These are phyloP conservation scores for Liparis tanakae DNA, from an alignment of 2,797 vertebrate genomes.

Conservation along the genomic window DNA sequence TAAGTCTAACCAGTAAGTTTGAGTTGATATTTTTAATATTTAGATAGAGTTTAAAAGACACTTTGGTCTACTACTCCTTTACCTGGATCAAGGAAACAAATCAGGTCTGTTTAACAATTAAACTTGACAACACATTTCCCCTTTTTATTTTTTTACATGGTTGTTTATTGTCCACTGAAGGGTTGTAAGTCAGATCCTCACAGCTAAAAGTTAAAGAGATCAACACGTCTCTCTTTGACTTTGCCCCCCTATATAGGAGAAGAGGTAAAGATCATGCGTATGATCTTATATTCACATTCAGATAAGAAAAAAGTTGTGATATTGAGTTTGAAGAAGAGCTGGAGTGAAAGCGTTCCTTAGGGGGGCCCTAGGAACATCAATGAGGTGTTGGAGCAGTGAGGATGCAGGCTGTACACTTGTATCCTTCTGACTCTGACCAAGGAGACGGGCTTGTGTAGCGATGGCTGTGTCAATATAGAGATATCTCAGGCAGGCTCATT, in stretches of 20 bases:
- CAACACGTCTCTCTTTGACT: slow-evolving; percentile 8
- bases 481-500: slow-evolving; percentile 28
- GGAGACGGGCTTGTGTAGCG: slow-evolving; percentile 46
- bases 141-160: background rate
- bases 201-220: background rate
- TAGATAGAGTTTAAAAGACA: background rate
- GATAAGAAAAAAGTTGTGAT: slow-evolving; percentile 41
- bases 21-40: too few relatives aligned
- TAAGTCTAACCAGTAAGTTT: too few relatives aligned
- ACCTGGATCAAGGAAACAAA: background rate
- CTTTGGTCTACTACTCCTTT: background rate
- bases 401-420: slow-evolving; percentile 43
- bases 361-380: slow-evolving; percentile 65
- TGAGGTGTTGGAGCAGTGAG: slow-evolving; percentile 54
- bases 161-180: background rate
- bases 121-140: background rate
- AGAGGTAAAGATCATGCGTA: slow-evolving; percentile 23
- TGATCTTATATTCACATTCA: slow-evolving; percentile 54
- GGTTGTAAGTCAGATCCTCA: slow-evolving; percentile 19
- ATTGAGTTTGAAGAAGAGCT: slow-evolving; percentile 63
- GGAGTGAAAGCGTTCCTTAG: slow-evolving; percentile 48
- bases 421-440: slow-evolving; percentile 55
- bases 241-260: slow-evolving; percentile 19
- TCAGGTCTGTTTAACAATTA: background rate
- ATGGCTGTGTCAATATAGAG: slow-evolving; percentile 54